Conservation (phyloP, 2,888 invertebrate genomes). For the Sminthurides aquaticus region DNA sequence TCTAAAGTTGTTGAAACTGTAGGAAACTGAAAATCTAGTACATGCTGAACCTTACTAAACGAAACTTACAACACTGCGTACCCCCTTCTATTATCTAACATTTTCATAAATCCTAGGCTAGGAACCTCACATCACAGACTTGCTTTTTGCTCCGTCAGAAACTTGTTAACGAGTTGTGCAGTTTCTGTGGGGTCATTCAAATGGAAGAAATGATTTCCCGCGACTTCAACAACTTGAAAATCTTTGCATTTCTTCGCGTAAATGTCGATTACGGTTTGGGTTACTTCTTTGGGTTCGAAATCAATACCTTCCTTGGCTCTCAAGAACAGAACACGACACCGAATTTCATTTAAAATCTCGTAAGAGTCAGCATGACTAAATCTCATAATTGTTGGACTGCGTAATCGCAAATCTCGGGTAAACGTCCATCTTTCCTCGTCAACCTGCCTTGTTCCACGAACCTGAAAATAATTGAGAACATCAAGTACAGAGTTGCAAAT, state of each 20-base stretch:
- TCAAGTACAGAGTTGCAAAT: too few species aligned
- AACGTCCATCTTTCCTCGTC: constrained; percentile 32
- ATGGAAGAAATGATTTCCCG: constrained; percentile 42
- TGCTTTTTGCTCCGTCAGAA: constrained; percentile 28
- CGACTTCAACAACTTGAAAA: constrained; percentile 36
- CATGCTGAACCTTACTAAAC: too few species aligned
- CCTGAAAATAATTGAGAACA: constrained; percentile 10
- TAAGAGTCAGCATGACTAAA: constrained; percentile 55
- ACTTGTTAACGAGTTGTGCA: constrained; percentile 27
- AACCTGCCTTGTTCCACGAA: constrained; percentile 32
- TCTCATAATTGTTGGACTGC: constrained; percentile 47
- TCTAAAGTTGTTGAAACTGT: too few species aligned
- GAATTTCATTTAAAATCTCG: constrained; percentile 48
- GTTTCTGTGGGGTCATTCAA: constrained; percentile 38
- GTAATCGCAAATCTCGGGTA: constrained; percentile 42
- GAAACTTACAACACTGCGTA: too few species aligned
- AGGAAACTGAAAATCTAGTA: too few species aligned
- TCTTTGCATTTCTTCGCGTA: constrained; percentile 33
- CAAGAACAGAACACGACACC: constrained; percentile 48
- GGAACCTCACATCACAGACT: constrained; percentile 25
- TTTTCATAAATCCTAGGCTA: too few species aligned
- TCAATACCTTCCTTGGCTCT: constrained; percentile 42
- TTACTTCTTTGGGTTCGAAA: constrained; percentile 35
- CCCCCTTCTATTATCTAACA: too few species aligned
- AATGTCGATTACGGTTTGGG: constrained; percentile 26